phyloP scores from a whole-genome alignment of 2,888 invertebrate species.

The Chaitophorus viminalis region DNA sequence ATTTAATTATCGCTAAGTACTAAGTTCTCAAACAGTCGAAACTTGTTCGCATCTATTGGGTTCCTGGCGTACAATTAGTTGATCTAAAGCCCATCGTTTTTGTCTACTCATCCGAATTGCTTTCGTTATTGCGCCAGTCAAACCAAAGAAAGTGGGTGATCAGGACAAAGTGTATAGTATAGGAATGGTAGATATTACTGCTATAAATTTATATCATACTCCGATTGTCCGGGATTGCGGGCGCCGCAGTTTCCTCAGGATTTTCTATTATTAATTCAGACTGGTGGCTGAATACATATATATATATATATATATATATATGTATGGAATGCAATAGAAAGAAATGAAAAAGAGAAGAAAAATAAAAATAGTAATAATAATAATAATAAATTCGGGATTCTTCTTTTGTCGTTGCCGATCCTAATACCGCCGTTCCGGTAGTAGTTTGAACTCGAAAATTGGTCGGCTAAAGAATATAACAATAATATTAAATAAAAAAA shows the following conservation, averaged over 20 bases:
- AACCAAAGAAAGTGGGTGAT: not conserved
- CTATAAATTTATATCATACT: constrained; percentile 57
- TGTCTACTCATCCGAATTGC: constrained; percentile 43
- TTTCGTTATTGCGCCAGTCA: constrained; percentile 41
- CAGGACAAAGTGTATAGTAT: not conserved
- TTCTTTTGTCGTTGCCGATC: constrained; percentile 51
- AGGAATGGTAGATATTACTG: constrained; percentile 8
- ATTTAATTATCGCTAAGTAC: not conserved
- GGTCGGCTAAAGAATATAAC: constrained; percentile 46
- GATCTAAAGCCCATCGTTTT: constrained; percentile 25
- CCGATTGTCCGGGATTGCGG: constrained; percentile 54
- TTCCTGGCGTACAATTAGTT: not conserved
- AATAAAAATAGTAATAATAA: constrained; percentile 36
- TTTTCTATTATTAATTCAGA: constrained; percentile 55
- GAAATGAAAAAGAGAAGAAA: constrained; percentile 14
- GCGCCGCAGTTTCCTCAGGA: constrained; percentile 37
- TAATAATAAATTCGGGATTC: constrained; percentile 54
- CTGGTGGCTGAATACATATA: constrained; percentile 20
- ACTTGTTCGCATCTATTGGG: constrained; percentile 1
- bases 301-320: not conserved
- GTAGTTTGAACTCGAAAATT: constrained; percentile 56
- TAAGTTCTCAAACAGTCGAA: not conserved
- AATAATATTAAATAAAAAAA: constrained; percentile 56
- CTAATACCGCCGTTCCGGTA: constrained; percentile 50
- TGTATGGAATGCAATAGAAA: not conserved